Base-by-base conservation (phyloP, 2,113 vertebrate species). In the Nycticebus coucang region DNA sequence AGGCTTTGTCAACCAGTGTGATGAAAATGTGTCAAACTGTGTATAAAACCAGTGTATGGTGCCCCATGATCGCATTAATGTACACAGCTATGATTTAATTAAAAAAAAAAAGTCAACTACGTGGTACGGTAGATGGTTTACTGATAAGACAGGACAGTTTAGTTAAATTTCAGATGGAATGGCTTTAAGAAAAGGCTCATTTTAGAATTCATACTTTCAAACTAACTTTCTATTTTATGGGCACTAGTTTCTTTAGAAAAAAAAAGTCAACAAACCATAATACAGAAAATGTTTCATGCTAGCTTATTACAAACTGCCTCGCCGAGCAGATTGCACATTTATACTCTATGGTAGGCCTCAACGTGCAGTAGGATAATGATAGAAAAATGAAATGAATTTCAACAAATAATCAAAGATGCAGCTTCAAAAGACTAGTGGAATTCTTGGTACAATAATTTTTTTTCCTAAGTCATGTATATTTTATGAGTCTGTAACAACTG, bases 381-480 rank as follows among this genome's bases (percentile, higher is more conserved):
- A 97, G 72, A 94, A 98, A 98, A 96, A 90, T 93, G 95, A 98
- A 98, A 97, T 96, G 97, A 98, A 98, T 98, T 97, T 97, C 94
- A 97, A 84, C 87, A 98, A 97, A 97, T 93, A 83, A 90, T 93
- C 97, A 97, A 98, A 96, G 97, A 97, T 96, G 97, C 97, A 97
- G 95, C 98, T 98, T 98, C 91, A 93, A 97, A 97, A 98, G 97
- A 97, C 97, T 97, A 94, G 96, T 98, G 96, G 96, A 96, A 97
- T 98, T 97, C 97, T 93, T 88, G 59, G 62, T 77, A 96, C 95
- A 97, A 95, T 97, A 92, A 95, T 97, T 97, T 85, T 64, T 95
- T 78, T 97, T 80, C 62, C 68, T 41, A 98, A 98, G 97, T 98
- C 97, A 98, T 98, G 98, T 97, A 98, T 98, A 98, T 98, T 98